Evolutionary conservation across 2,797 vertebrate genomes (phyloP).

Genomic region (Amazonetta brasiliensis): DNA sequence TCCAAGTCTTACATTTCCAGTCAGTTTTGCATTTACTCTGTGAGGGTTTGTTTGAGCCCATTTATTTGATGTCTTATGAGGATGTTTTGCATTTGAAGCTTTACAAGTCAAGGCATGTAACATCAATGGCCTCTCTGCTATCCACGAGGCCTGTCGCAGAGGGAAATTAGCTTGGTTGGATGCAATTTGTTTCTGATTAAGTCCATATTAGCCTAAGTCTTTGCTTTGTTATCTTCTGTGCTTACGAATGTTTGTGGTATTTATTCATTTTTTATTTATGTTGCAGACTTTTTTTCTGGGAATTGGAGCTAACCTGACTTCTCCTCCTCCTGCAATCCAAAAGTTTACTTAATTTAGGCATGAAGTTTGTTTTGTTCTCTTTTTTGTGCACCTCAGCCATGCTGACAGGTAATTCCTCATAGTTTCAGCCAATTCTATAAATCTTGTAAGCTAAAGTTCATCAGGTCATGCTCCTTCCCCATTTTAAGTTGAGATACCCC

Average conservation of each 20-base stretch:
- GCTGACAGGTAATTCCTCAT: background rate
- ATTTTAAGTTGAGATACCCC: background rate
- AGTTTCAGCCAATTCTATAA: background rate
- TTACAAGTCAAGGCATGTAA: constrained; percentile 34
- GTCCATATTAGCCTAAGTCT: constrained; percentile 34
- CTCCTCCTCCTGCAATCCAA: background rate
- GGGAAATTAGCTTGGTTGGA: constrained; percentile 8
- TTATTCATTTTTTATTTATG: constrained; percentile 44
- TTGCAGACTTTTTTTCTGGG: background rate
- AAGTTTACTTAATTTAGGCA: background rate
- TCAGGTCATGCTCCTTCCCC: background rate
- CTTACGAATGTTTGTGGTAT: background rate
- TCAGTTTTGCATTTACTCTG: constrained; percentile 48
- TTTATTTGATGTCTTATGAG: constrained; percentile 46
- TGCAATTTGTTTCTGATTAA: constrained; percentile 62
- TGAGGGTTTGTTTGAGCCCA: constrained; percentile 43
- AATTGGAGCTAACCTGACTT: constrained; percentile 13
- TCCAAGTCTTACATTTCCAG: constrained; percentile 39
- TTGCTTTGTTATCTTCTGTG: constrained; percentile 48
- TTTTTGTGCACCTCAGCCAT: background rate
- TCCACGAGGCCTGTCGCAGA: background rate
- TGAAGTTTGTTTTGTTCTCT: background rate
- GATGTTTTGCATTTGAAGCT: constrained; percentile 40
- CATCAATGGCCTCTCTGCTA: background rate
- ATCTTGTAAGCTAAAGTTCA: background rate